Evolutionary conservation across 2,113 vertebrate genomes (phyloP).

Genomic region (Nibea coibor): DNA sequence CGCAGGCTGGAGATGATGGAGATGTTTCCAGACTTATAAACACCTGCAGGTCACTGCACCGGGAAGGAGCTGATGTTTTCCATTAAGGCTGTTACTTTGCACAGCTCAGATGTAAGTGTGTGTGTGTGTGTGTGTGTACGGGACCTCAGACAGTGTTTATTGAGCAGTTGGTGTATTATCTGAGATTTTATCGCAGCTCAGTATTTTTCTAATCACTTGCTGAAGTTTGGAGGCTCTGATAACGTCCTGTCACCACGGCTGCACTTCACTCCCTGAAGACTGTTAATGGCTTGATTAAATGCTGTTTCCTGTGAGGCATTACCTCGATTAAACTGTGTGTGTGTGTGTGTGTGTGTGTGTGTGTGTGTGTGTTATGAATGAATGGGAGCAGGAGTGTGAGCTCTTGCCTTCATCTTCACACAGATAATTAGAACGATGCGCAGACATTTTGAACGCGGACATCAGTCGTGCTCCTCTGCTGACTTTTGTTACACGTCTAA

Average conservation of each 20-base stretch:
- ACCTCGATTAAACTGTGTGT: slow-evolving; percentile 10
- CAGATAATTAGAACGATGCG: background rate
- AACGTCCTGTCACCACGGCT: background rate
- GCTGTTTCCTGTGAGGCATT: slow-evolving; percentile 18
- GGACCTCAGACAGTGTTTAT: background rate
- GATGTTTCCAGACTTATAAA: too few relatives aligned
- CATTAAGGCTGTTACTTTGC: background rate
- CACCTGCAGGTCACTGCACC: background rate
- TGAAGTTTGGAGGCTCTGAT: slow-evolving; percentile 9
- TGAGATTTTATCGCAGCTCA: background rate
- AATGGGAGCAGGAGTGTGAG: slow-evolving; percentile 21
- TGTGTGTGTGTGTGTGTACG: background rate
- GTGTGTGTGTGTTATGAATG: background rate
- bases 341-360: background rate
- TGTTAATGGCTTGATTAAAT: slow-evolving; percentile 13
- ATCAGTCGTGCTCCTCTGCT: too few relatives aligned
- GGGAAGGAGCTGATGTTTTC: background rate
- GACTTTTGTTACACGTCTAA: background rate
- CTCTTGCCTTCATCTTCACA: slow-evolving; percentile 6
- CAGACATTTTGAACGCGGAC: slow-evolving; percentile 33
- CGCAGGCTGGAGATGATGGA: too few relatives aligned
- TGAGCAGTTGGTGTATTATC: background rate
- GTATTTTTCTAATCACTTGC: background rate
- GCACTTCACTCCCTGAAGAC: background rate
- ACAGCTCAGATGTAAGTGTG: background rate